Evolutionary conservation across 1,140 invertebrate species (phyloP).

Genomic region (Platorchestia sp.): DNA sequence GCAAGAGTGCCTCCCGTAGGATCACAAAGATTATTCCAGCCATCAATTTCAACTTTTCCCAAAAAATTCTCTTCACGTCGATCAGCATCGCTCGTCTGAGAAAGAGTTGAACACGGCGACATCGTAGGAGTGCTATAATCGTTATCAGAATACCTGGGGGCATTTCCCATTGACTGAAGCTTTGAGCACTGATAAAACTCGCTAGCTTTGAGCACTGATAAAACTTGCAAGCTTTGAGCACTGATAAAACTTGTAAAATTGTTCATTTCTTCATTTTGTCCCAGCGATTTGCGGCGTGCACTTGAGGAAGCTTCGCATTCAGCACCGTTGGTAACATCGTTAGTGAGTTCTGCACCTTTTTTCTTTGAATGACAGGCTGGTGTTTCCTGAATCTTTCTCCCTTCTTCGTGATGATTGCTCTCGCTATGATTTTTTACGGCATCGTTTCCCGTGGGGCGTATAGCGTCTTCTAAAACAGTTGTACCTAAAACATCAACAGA

Average conservation of each 20-base stretch:
- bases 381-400: neutral
- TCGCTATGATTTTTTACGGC: neutral
- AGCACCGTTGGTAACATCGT: neutral
- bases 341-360: neutral
- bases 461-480: neutral
- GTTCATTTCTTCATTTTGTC: neutral
- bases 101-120: neutral
- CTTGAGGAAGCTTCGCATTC: neutral
- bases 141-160: neutral
- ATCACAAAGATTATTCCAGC: neutral
- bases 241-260: neutral
- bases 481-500: neutral
- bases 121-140: neutral
- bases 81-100: neutral
- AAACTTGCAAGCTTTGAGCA: neutral
- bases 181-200: too few species aligned
- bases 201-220: neutral
- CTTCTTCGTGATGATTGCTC: neutral
- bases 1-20: neutral
- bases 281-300: neutral
- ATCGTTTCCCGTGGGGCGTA: neutral
- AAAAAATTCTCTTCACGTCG: neutral
- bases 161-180: neutral
- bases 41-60: neutral
- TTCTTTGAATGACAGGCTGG: neutral